phyloP scores from a whole-genome alignment of 2,797 vertebrate species.

The Pogoniulus pusillus region DNA sequence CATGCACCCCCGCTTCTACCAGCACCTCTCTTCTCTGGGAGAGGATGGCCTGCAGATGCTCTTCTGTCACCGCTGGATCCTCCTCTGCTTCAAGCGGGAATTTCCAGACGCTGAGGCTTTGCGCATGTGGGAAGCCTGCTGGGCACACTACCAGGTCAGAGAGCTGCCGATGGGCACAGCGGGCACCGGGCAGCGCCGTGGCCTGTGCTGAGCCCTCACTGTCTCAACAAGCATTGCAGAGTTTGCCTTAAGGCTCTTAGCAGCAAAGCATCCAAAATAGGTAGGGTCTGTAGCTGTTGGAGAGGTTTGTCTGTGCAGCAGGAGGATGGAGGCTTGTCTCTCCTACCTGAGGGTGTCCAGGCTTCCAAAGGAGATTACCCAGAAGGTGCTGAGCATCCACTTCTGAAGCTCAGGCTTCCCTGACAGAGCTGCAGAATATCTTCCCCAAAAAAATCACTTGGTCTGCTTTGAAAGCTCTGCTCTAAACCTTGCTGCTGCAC shows the following conservation, averaged over 20 bases:
- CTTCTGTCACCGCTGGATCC: constrained; percentile 98
- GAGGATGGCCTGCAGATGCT: constrained; percentile 98
- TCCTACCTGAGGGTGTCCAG: neutral
- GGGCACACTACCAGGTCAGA: constrained; percentile 97
- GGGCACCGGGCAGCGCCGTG: rapidly evolving
- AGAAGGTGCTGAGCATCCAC: neutral
- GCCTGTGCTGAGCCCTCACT: neutral
- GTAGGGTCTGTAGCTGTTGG: rapidly evolving
- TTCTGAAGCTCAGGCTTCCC: neutral
- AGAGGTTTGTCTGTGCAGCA: neutral
- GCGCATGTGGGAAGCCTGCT: constrained; percentile 99
- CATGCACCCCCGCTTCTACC: constrained; percentile 88
- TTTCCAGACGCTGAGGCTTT: constrained; percentile 94
- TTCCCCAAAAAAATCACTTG: neutral
- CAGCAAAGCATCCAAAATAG: neutral
- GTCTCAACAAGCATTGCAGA: rapidly evolving
- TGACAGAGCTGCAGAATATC: neutral
- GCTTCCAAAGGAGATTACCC: neutral
- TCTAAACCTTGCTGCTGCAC: neutral
- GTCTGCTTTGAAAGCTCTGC: neutral
- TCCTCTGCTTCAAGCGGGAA: constrained; percentile 97
- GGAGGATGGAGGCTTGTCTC: neutral
- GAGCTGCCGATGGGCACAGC: rapidly evolving
- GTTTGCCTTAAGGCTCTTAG: neutral
- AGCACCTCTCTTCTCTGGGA: constrained; percentile 88